Conservation (phyloP, 2,888 invertebrate species). For the Eustalomyia histrio region DNA sequence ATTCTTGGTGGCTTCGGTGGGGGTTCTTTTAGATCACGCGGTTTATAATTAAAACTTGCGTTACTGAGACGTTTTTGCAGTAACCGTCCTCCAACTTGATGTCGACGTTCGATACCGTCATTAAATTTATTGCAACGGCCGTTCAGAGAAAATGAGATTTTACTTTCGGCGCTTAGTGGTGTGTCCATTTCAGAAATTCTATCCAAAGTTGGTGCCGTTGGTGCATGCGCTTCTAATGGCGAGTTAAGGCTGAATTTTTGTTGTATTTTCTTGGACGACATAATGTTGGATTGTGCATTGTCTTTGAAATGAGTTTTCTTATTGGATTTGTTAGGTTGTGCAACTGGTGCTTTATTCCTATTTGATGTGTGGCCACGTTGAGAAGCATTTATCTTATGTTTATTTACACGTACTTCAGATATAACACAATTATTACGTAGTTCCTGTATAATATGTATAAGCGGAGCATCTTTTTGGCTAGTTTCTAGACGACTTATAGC, state of each 20-base stretch:
- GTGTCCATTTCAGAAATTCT: slow-evolving; percentile 63
- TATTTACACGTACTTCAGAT: slow-evolving; percentile 77
- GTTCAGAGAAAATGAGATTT: slow-evolving; percentile 31
- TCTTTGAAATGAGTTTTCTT: not conserved
- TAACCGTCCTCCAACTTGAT: slow-evolving; percentile 72
- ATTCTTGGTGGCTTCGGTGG: slow-evolving; percentile 77
- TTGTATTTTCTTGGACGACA: not conserved
- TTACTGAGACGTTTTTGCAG: slow-evolving; percentile 74
- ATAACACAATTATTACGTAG: slow-evolving; percentile 76
- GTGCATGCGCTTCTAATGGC: not conserved
- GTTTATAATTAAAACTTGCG: slow-evolving; percentile 69
- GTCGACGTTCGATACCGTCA: slow-evolving; percentile 67
- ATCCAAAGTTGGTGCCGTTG: slow-evolving; percentile 59
- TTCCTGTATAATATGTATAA: slow-evolving; percentile 78
- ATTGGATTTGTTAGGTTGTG: not conserved
- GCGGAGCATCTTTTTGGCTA: slow-evolving; percentile 71
- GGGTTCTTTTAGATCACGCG: slow-evolving; percentile 67
- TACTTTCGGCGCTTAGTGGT: not conserved
- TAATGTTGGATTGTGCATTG: not conserved
- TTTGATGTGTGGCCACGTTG: slow-evolving; percentile 6
- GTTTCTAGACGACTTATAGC: slow-evolving; percentile 72
- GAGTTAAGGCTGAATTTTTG: not conserved
- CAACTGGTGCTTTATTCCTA: slow-evolving; percentile 2
- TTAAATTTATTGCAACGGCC: slow-evolving; percentile 39
- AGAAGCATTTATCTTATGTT: slow-evolving; percentile 68